A percentile compares a stretch with the other conserved stretches of the same genome.
phyloP scores from a whole-genome alignment of 1,140 invertebrate genomes.

The Listronotus bonariensis region DNA sequence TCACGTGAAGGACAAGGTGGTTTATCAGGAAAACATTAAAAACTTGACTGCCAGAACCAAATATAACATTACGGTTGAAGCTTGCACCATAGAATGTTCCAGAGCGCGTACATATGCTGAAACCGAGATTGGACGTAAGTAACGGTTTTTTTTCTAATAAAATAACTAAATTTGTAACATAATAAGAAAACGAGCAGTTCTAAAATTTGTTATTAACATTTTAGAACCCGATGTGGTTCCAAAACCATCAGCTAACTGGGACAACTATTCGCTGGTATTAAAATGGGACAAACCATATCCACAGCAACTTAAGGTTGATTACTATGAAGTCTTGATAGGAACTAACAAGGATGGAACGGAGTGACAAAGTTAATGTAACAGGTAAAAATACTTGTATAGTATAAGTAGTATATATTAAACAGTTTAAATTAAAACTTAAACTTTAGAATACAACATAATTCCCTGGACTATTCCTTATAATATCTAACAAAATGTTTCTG shows the following conservation, averaged over 20 bases:
- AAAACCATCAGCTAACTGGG: slow-evolving; percentile 49
- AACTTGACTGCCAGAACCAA: slow-evolving; percentile 61
- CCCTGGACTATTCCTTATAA: too few relatives aligned
- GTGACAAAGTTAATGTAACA: slow-evolving; percentile 55
- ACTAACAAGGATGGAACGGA: slow-evolving; percentile 42
- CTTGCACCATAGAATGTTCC: slow-evolving; percentile 71
- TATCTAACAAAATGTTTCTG: too few relatives aligned
- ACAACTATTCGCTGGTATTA: slow-evolving; percentile 59
- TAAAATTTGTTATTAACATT: slow-evolving; percentile 6
- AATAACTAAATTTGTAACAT: not conserved
- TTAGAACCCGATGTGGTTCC: slow-evolving; percentile 59
- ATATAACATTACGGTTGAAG: slow-evolving; percentile 69
- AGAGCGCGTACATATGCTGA: slow-evolving; percentile 57
- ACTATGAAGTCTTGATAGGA: slow-evolving; percentile 61
- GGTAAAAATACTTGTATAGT: slow-evolving; percentile 42
- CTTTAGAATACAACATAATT: too few relatives aligned
- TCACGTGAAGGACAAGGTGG: slow-evolving; percentile 2
- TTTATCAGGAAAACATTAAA: slow-evolving; percentile 38
- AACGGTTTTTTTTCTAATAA: not conserved
- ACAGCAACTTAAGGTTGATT: slow-evolving; percentile 66
- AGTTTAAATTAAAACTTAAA: too few relatives aligned
- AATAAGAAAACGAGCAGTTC: too few relatives aligned
- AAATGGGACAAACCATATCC: slow-evolving; percentile 63
- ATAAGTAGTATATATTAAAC: too few relatives aligned
- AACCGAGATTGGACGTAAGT: slow-evolving; percentile 66